phyloP scores from a whole-genome alignment of 1,140 invertebrate genomes.

The Macrocentrus cingulum region DNA sequence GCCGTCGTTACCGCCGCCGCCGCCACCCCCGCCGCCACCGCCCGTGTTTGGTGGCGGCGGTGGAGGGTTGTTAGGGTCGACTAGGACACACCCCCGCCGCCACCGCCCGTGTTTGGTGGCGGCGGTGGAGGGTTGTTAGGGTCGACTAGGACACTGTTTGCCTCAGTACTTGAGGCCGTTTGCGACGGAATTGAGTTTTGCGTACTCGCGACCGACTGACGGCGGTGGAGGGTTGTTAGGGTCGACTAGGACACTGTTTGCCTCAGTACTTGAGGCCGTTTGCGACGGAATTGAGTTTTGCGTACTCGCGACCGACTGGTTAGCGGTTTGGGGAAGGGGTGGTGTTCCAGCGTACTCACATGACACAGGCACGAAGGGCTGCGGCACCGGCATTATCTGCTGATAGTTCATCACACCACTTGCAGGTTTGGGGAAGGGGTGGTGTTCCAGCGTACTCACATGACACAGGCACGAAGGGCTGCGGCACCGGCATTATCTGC shows the following conservation, averaged over 20 bases:
- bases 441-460: conserved; percentile 83
- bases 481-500: conserved; percentile 91
- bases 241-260: no score
- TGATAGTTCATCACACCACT: conserved; percentile 89
- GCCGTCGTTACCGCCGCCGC: conserved; percentile 30
- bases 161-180: conserved; percentile 43
- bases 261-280: no score
- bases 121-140: conserved; percentile 59
- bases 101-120: conserved; percentile 48
- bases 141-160: conserved; percentile 61
- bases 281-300: no score
- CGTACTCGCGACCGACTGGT: no score
- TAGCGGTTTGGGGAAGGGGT: conserved; percentile 63
- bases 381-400: conserved; percentile 91
- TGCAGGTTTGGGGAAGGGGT: conserved; percentile 63
- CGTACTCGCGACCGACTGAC: conserved; percentile 52
- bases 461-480: conserved; percentile 90
- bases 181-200: conserved; percentile 52
- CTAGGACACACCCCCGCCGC: conserved; percentile 57
- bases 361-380: conserved; percentile 90
- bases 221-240: no score
- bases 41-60: conserved; percentile 51
- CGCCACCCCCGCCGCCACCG: conserved; percentile 40
- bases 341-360: conserved; percentile 83
- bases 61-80: conserved; percentile 61